Base-by-base conservation (phyloP, 1,140 invertebrate species). In the Pseudomyrmex cubaensis region DNA sequence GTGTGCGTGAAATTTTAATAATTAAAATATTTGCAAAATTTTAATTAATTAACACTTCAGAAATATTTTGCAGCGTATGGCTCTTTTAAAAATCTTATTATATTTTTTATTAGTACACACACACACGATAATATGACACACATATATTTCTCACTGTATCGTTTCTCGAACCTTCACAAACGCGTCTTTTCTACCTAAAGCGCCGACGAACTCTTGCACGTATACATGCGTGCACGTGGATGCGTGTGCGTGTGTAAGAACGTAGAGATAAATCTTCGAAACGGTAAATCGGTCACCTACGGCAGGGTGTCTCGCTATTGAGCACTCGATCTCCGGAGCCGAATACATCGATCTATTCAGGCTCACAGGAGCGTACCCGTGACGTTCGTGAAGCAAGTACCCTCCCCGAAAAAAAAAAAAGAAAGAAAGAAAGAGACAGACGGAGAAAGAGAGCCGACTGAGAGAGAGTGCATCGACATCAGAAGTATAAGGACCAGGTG, bases 281-380 rank as follows among this genome's bases (percentile, higher is more conserved):
- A 85, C 56, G 78, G 80, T 74, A 72, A 74, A 75, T 82, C 44
- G 64, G 66, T 84, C 69, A 80, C 59, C 82, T 77, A 75, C 62
- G 74, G 74, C 66, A 69, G 66, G 87, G 57, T 63, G 59, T 44
- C 48, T 54, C 17, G 73, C 80, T 82, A 89, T 88, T 86, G 80
- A 86, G 50, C 35, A 35, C 35, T 50, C 57, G 73, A 73, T 67
- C 66, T 75, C 54, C 86, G 84, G 84, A 74, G 86, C 78, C 86
- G 84, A 83, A 76, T 59, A 85, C 66, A 85, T 78, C 76, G 54
- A 54, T 76, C 88, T 87, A 89, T 89, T 89, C 87, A 89, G 57
- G 82, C 88, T 82, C 87, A 88, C 82, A 59, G 84, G 87, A 89
- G 87, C 88, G 86, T 89, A 77, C 84, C 85, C 69, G 57, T 54